phyloP scores from a whole-genome alignment of 2,797 vertebrate genomes.

The Coreius guichenoti region DNA sequence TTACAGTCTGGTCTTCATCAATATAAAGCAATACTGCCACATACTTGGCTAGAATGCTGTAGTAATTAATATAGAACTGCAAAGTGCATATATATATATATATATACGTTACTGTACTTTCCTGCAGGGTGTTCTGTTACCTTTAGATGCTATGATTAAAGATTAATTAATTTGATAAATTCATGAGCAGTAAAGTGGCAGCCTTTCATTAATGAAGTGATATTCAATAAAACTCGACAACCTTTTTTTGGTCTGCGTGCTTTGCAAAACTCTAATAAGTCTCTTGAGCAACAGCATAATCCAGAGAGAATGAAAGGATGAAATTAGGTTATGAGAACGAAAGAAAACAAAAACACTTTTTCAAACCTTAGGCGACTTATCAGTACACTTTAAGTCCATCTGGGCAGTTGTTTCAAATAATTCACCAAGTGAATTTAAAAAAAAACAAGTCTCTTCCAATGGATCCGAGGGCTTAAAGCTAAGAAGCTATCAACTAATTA shows the following conservation, averaged over 20 bases:
- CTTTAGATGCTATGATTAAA: background rate
- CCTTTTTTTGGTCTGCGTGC: background rate
- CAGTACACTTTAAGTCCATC: conserved; percentile 53
- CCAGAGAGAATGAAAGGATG: conserved; percentile 57
- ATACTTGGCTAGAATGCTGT: background rate
- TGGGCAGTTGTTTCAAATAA: conserved; percentile 64
- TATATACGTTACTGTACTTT: background rate
- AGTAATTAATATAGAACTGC: conserved; percentile 14
- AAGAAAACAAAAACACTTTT: conserved; percentile 56
- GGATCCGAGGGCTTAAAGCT: conserved; percentile 83
- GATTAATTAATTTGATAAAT: background rate
- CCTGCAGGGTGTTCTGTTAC: background rate
- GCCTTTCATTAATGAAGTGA: conserved; percentile 5
- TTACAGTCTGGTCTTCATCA: conserved; percentile 8
- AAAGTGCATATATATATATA: conserved; percentile 3
- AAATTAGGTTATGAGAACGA: conserved; percentile 70
- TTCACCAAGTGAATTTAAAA: conserved; percentile 49
- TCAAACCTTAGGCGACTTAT: conserved; percentile 65
- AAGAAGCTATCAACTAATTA: conserved; percentile 93
- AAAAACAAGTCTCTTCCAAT: conserved; percentile 64
- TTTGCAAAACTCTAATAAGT: conserved; percentile 13
- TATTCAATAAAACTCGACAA: background rate
- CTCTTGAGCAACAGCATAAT: conserved; percentile 24
- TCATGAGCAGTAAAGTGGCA: conserved; percentile 8
- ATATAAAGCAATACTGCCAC: background rate